Evolutionary conservation across 1,140 invertebrate genomes (phyloP).

Genomic region (Calosoma granatense): DNA sequence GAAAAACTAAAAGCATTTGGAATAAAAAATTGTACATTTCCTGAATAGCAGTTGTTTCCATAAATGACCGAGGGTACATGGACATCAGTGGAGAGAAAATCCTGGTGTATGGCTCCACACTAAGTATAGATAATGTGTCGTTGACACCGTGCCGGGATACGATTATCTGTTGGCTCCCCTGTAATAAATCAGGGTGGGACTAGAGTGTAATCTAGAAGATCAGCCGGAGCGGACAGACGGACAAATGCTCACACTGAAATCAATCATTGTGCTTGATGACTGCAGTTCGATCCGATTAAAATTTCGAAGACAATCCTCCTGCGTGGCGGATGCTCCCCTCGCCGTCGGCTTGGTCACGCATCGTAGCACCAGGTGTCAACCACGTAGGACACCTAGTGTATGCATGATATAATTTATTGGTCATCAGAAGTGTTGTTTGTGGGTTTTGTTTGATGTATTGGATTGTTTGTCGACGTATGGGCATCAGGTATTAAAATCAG

Average conservation of each 20-base stretch:
- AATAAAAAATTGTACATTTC: no score
- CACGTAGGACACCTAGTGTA: background rate
- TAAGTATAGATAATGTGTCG: background rate
- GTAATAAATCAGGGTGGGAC: background rate
- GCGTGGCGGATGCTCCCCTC: no score
- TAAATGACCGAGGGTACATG: no score
- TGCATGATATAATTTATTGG: background rate
- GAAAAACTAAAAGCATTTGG: no score
- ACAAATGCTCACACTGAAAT: background rate
- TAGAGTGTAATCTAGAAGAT: background rate
- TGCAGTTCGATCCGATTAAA: background rate
- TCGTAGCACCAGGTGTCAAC: background rate
- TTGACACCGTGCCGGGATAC: background rate
- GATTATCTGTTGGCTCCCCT: background rate
- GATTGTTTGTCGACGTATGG: background rate
- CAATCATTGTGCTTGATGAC: background rate
- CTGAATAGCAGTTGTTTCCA: no score
- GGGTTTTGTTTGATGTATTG: background rate
- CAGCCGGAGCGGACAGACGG: background rate
- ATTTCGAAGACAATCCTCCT: no score
- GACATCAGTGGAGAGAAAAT: background rate
- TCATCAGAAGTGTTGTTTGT: background rate
- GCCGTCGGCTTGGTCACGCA: background rate
- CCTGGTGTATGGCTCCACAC: background rate
- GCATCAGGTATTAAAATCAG: no score